A percentile compares a stretch with the other conserved stretches of the same genome.
These are phyloP conservation scores for Drosophila rhopaloa DNA, from an alignment of 1,140 invertebrate species.

Conservation along the genomic window DNA sequence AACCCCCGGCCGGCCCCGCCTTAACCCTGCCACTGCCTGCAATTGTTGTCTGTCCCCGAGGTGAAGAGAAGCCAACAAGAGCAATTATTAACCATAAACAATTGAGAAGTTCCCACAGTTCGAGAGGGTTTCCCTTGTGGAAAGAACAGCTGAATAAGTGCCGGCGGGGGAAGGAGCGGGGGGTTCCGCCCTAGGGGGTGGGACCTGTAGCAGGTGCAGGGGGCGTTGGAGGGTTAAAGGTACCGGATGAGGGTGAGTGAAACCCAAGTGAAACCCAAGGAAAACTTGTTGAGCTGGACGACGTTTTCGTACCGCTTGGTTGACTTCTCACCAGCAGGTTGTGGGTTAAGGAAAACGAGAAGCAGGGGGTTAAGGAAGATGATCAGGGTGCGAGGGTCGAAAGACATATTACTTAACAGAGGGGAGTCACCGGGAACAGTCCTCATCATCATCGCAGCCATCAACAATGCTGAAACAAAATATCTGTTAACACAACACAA, in stretches of 20 bases:
- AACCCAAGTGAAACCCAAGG: constrained; percentile 19
- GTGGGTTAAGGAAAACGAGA: constrained; percentile 3
- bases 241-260: not conserved
- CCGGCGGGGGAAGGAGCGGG: not conserved
- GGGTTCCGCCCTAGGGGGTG: constrained; percentile 21
- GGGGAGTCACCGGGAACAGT: constrained; percentile 37
- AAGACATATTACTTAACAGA: constrained; percentile 53
- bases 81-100: constrained; percentile 82
- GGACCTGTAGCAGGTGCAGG: constrained; percentile 20
- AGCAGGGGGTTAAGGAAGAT: not conserved
- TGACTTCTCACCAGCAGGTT: constrained; percentile 53
- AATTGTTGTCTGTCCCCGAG: constrained; percentile 41
- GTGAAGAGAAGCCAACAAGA: constrained; percentile 81
- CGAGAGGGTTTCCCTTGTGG: constrained; percentile 59
- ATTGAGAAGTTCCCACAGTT: constrained; percentile 82
- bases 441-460: constrained; percentile 42
- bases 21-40: constrained; percentile 15
- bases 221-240: constrained; percentile 19
- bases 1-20: not conserved
- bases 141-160: constrained; percentile 75
- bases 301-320: constrained; percentile 64
- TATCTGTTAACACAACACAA: constrained; percentile 64
- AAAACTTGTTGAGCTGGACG: constrained; percentile 74
- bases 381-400: constrained; percentile 8
- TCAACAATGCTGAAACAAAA: constrained; percentile 40